These are phyloP conservation scores for Hedychridium roseum DNA, from an alignment of 2,888 invertebrate species.

Conservation along the genomic window DNA sequence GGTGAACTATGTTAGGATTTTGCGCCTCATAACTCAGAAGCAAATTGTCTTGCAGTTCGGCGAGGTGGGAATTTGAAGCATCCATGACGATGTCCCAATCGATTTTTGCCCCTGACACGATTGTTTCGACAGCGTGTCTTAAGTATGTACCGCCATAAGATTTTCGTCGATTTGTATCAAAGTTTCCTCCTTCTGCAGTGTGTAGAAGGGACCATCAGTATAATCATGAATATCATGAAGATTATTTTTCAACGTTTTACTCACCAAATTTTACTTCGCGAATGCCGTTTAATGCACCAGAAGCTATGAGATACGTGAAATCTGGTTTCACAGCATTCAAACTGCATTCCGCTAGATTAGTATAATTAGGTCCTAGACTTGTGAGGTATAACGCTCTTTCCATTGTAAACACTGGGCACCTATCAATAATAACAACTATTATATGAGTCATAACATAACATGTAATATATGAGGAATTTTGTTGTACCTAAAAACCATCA, in stretches of 20 bases:
- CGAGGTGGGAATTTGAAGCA: slow-evolving; percentile 65
- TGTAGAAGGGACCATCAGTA: neutral
- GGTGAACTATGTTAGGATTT: slow-evolving; percentile 67
- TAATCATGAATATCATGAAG: neutral
- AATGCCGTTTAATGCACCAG: slow-evolving; percentile 55
- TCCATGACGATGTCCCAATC: slow-evolving; percentile 73
- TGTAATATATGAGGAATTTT: no score
- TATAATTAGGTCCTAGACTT: slow-evolving; percentile 66
- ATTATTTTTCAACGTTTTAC: slow-evolving; percentile 6
- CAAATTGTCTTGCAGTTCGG: slow-evolving; percentile 70
- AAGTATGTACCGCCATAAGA: slow-evolving; percentile 54
- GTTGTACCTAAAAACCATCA: slow-evolving; percentile 66
- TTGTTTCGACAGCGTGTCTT: slow-evolving; percentile 51
- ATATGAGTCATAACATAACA: no score
- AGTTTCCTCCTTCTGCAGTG: slow-evolving; percentile 50
- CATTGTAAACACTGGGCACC: slow-evolving; percentile 67
- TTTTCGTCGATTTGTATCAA: slow-evolving; percentile 51
- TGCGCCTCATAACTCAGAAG: slow-evolving; percentile 72
- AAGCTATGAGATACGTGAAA: slow-evolving; percentile 56
- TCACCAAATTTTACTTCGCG: slow-evolving; percentile 60
- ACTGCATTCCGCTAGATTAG: slow-evolving; percentile 64
- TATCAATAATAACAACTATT: slow-evolving; percentile 34
- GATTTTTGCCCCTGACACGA: slow-evolving; percentile 64
- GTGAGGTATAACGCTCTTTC: slow-evolving; percentile 68
- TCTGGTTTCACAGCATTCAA: slow-evolving; percentile 56